These are phyloP conservation scores for Prinia subflava DNA, from an alignment of 2,113 vertebrate genomes.

Conservation along the genomic window DNA sequence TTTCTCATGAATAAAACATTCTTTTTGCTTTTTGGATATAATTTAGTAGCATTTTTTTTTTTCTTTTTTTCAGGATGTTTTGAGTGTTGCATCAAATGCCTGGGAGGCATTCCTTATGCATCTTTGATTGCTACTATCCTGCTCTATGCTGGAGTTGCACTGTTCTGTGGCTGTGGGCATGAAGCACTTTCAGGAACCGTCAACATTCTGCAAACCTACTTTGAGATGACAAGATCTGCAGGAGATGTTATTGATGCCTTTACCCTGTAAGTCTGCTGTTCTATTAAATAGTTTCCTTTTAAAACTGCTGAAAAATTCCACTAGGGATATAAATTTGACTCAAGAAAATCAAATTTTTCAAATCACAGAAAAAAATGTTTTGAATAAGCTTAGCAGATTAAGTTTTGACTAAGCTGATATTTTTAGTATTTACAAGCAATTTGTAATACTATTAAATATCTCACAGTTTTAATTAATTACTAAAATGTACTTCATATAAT, in stretches of 20 bases:
- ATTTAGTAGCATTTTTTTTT: neutral
- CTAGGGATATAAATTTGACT: neutral
- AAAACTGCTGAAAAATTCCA: neutral
- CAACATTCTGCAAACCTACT: constrained; percentile 97
- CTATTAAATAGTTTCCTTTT: neutral
- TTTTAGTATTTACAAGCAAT: neutral
- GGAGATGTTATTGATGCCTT: constrained; percentile 93
- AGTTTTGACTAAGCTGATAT: neutral
- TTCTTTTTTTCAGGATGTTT: constrained; percentile 82
- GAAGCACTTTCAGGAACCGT: constrained; percentile 95
- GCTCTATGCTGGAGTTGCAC: constrained; percentile 93
- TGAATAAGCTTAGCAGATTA: neutral
- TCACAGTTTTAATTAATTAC: neutral
- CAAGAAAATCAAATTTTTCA: neutral
- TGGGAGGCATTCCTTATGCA: constrained; percentile 97
- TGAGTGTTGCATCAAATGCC: constrained; percentile 97
- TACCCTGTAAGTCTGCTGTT: constrained; percentile 85
- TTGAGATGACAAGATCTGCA: constrained; percentile 91
- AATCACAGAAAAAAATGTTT: neutral
- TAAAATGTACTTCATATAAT: neutral
- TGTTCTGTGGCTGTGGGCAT: constrained; percentile 98
- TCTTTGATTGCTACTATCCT: constrained; percentile 96
- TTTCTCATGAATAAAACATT: neutral
- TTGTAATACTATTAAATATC: neutral
- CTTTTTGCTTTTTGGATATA: neutral